phyloP scores from a whole-genome alignment of 2,888 invertebrate species.

The Frankliniella fusca region DNA sequence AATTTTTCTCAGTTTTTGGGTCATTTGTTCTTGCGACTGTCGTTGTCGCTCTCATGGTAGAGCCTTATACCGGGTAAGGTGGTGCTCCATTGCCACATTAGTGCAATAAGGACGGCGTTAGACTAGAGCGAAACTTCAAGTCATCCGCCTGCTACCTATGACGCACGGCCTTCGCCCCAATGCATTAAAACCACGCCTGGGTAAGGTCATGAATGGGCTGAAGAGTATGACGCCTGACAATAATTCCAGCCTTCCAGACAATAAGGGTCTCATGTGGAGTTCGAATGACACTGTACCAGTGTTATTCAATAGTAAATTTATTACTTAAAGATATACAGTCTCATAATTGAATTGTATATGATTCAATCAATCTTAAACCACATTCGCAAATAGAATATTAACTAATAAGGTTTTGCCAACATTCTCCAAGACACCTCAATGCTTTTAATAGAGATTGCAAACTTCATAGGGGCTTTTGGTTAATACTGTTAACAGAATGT shows the following conservation, averaged over 20 bases:
- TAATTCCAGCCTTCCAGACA: neutral
- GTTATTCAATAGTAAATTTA: neutral
- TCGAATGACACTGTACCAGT: conserved; percentile 31
- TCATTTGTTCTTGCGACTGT: too few species aligned
- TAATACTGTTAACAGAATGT: neutral
- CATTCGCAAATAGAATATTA: neutral
- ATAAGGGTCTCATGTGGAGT: conserved; percentile 29
- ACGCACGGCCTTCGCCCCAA: too few species aligned
- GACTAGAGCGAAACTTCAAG: too few species aligned
- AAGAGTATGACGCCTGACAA: too few species aligned
- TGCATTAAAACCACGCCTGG: too few species aligned
- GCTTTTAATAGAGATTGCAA: neutral
- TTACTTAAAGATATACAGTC: conserved; percentile 4
- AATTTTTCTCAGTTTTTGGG: too few species aligned
- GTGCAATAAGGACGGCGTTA: too few species aligned
- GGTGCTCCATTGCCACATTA: too few species aligned
- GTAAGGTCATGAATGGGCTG: too few species aligned
- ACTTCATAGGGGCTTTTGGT: neutral
- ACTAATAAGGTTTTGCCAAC: neutral
- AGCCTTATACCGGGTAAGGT: too few species aligned
- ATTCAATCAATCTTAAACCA: neutral
- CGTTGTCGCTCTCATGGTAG: too few species aligned
- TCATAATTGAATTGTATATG: neutral
- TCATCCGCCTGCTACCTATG: too few species aligned
- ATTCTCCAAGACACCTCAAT: neutral